Evolutionary conservation across 2,888 invertebrate genomes (phyloP).

Genomic region (Cryptocephalus moraei): DNA sequence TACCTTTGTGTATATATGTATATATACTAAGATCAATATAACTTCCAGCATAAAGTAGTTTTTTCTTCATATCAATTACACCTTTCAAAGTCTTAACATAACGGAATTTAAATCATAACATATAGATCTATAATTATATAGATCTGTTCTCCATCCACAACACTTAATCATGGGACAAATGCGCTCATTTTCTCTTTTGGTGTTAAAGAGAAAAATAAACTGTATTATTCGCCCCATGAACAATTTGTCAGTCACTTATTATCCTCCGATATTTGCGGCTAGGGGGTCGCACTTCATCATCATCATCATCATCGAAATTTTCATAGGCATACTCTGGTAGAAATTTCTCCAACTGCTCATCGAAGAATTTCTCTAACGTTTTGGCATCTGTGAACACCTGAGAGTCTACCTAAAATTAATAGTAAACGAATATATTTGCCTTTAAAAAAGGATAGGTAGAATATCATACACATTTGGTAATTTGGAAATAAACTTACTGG

Average conservation of each 20-base stretch:
- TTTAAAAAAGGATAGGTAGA: background rate
- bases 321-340: conserved; percentile 63
- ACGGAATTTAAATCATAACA: too few relatives aligned
- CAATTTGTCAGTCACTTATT: conserved; percentile 38
- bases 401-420: conserved; percentile 53
- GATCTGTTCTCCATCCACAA: too few relatives aligned
- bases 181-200: too few relatives aligned
- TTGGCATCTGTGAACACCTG: conserved; percentile 70
- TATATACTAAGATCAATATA: too few relatives aligned
- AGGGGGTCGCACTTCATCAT: conserved; percentile 43
- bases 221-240: conserved; percentile 30
- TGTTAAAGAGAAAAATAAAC: conserved; percentile 29
- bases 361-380: conserved; percentile 76
- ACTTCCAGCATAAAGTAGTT: too few relatives aligned
- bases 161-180: too few relatives aligned
- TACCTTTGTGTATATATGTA: too few relatives aligned
- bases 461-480: conserved; percentile 3
- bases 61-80: too few relatives aligned
- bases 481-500: conserved; percentile 49
- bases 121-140: too few relatives aligned
- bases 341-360: conserved; percentile 71
- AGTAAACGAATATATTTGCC: conserved; percentile 7
- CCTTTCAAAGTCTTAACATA: too few relatives aligned
- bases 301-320: conserved; percentile 40
- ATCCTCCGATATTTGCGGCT: conserved; percentile 43